A percentile compares a stretch with the other conserved stretches of the same genome.
Evolutionary conservation across 2,797 vertebrate genomes (phyloP).

Genomic region (Percopsis omiscomaycus): DNA sequence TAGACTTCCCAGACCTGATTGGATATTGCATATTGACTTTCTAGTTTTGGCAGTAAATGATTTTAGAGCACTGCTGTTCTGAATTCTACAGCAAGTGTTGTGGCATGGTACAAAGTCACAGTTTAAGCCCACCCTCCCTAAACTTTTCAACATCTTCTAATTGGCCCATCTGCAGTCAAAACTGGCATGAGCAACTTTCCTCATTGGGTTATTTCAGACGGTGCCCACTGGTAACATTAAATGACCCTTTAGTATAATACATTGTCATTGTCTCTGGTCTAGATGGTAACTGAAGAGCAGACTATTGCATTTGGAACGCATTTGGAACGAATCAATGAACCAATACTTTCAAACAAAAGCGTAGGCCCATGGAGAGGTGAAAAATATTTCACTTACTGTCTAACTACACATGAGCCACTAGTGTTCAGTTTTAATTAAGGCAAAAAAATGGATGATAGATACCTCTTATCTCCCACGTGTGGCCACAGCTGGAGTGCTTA

Average conservation of each 20-base stretch:
- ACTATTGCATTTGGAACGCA: no score
- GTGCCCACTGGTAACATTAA: not conserved
- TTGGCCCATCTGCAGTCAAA: constrained; percentile 75
- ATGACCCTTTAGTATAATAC: not conserved
- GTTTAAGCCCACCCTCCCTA: constrained; percentile 49
- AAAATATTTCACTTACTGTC: no score
- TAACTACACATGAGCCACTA: no score
- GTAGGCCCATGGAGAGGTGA: no score
- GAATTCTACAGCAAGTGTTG: constrained; percentile 70
- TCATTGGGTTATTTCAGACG: constrained; percentile 61
- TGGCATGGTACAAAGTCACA: constrained; percentile 59
- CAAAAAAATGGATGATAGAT: no score
- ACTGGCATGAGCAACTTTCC: constrained; percentile 58
- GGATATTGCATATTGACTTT: constrained; percentile 45
- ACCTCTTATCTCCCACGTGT: no score
- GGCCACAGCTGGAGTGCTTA: no score
- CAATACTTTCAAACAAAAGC: no score
- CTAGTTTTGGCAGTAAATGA: constrained; percentile 28
- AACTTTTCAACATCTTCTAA: constrained; percentile 76
- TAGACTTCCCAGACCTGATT: constrained; percentile 64
- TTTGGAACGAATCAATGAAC: not conserved
- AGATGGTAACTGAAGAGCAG: no score
- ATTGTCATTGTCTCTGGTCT: not conserved
- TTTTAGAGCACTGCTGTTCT: constrained; percentile 45
- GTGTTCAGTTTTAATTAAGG: no score